These are phyloP conservation scores for Tribolium freemani DNA, from an alignment of 2,888 invertebrate species.

Conservation along the genomic window DNA sequence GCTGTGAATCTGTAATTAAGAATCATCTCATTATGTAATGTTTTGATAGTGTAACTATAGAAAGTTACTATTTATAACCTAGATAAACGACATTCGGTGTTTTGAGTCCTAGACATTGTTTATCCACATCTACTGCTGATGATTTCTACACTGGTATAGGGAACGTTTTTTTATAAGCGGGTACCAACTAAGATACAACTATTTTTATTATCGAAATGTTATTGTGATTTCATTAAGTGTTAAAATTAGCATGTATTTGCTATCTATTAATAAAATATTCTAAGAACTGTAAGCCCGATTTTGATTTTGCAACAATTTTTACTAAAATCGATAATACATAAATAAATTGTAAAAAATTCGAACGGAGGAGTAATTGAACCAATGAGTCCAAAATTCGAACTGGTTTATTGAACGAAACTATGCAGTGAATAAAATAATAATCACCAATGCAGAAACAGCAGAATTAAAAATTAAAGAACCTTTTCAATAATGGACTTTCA, in stretches of 20 bases:
- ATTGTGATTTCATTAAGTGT: conserved; percentile 58
- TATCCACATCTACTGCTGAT: conserved; percentile 33
- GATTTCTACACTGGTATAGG: conserved; percentile 58
- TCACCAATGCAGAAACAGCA: neutral
- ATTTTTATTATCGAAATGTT: conserved; percentile 62
- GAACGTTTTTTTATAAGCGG: conserved; percentile 56
- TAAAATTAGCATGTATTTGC: conserved; percentile 38
- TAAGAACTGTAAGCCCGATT: conserved; percentile 8
- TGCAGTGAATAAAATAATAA: neutral
- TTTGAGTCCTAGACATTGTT: conserved; percentile 47
- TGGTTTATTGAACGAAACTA: neutral
- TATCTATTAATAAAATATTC: conserved; percentile 40
- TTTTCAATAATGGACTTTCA: neutral
- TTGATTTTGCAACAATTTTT: conserved; percentile 1
- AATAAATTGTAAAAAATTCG: neutral
- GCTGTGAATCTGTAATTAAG: conserved; percentile 35
- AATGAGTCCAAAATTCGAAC: neutral
- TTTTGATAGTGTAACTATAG: conserved; percentile 27
- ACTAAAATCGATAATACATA: neutral
- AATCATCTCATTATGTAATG: conserved; percentile 27
- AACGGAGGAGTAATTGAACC: neutral
- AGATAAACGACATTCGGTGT: conserved; percentile 47
- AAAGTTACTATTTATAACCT: conserved; percentile 26
- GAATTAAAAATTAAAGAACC: neutral
- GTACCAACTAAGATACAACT: conserved; percentile 62